Evolutionary conservation across 1,140 invertebrate species (phyloP), one percentile per base, ranked within the genome.

Genomic region (Trachelipus rathkii): DNA sequence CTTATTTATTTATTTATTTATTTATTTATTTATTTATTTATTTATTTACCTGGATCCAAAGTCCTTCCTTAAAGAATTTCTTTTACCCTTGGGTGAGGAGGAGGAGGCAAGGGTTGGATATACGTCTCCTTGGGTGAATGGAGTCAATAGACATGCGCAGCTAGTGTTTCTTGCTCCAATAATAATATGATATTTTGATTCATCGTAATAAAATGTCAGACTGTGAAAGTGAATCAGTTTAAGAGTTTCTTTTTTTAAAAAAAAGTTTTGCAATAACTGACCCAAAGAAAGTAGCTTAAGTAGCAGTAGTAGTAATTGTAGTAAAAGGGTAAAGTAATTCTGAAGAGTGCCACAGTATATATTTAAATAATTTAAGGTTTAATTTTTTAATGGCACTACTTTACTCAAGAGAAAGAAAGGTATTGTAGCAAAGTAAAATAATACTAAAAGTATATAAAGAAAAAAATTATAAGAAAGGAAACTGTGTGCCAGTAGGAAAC

Each of bases 91-190:
- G 67, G 33, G 19, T 50, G 53, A 24, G 73, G 73, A 24, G 73
- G 73, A 43, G 73, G 73, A 33, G n/a, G n/a, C n/a, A n/a, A n/a
- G n/a, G n/a, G n/a, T n/a, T n/a, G n/a, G n/a, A n/a, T n/a, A n/a
- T n/a, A 75, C 69, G 73, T 68, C 67, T 43, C 44, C 73, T 24
- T 74, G n/a, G 73, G 33, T 75, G 73, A 45, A n/a, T n/a, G n/a
- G 53, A 75, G 66, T 75, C 67, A 45, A 75, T n/a, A 53, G 73
- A 75, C 53, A 53, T 43, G 44, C 0, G 73, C 73, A 3, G 19
- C 73, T 6, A 53, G n/a, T 8, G 15, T 21, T 3, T 74, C 73
- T 13, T 19, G 73, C 53, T 23, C 73, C 53, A n/a, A 74, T 33
- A 44, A 67, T 53, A 45, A 67, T 53, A 23, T 74, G 66, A 45